These are phyloP conservation scores for Chlamydotis undulata DNA, from an alignment of 2,113 vertebrate genomes.

Conservation along the genomic window DNA sequence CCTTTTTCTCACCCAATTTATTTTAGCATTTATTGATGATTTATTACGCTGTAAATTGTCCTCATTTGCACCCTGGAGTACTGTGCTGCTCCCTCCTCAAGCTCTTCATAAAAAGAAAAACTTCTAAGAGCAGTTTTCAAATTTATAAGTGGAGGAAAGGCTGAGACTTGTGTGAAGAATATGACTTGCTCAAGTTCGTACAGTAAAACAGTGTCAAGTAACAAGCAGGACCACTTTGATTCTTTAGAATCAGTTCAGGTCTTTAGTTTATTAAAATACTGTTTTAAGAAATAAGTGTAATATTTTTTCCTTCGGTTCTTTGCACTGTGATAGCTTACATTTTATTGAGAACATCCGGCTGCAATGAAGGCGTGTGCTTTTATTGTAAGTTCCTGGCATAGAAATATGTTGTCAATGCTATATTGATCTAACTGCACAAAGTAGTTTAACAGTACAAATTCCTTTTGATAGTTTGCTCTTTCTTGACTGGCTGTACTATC, in stretches of 20 bases:
- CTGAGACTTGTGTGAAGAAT: not conserved
- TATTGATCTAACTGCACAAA: not conserved
- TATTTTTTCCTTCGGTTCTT: not conserved
- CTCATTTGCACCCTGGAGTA: not conserved
- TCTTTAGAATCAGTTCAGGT: not conserved
- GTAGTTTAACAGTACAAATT: not conserved
- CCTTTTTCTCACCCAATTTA: not conserved
- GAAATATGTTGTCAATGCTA: not conserved
- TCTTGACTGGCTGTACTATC: not conserved
- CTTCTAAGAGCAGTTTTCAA: not conserved
- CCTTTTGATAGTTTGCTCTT: slow-evolving; percentile 6
- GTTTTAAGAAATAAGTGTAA: not conserved
- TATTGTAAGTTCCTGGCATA: not conserved
- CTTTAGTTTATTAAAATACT: not conserved
- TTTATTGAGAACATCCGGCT: not conserved
- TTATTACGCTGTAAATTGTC: slow-evolving; percentile 7
- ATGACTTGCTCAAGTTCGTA: not conserved
- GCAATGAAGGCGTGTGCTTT: not conserved
- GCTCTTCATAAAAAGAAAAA: not conserved
- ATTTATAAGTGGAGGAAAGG: not conserved
- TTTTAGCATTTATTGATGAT: slow-evolving; percentile 26
- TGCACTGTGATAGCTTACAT: not conserved
- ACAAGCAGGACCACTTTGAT: not conserved
- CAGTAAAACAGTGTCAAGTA: not conserved
- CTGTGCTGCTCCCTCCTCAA: not conserved